Evolutionary conservation across 2,797 vertebrate species (phyloP).

Genomic region (Craterocephalus amniculus): DNA sequence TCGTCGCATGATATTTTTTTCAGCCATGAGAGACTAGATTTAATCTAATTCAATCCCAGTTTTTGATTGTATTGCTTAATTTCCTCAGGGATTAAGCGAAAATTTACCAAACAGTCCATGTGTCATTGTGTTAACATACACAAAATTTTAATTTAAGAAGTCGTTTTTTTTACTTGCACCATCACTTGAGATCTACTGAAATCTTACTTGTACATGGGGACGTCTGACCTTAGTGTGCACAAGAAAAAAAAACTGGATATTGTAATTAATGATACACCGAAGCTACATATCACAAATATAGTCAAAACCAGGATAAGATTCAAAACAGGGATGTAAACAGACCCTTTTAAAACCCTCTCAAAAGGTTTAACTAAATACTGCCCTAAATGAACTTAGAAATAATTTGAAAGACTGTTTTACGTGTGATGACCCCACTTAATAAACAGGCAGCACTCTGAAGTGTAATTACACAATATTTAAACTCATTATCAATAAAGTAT

Average conservation of each 20-base stretch:
- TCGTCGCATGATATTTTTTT: not conserved
- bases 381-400: too few relatives aligned
- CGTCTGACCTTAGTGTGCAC: not conserved
- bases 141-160: not conserved
- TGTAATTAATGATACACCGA: not conserved
- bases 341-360: too few relatives aligned
- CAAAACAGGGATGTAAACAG: too few relatives aligned
- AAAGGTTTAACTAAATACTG: too few relatives aligned
- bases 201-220: not conserved
- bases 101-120: not conserved
- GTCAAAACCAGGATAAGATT: not conserved
- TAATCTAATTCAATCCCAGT: not conserved
- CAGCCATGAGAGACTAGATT: not conserved
- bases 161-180: not conserved
- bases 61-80: not conserved
- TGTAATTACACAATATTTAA: too few relatives aligned
- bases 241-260: not conserved
- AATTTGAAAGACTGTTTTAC: too few relatives aligned
- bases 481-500: too few relatives aligned
- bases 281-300: not conserved
- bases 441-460: too few relatives aligned
- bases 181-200: not conserved
- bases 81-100: not conserved
- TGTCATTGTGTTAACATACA: not conserved
- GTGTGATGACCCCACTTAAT: too few relatives aligned